Percentiles rank a stretch among this genome's conserved stretches.
Evolutionary conservation across 2,113 vertebrate species (phyloP).

Genomic region (Felis catus): F.catus_Fca126_mat1.0 CM031420.1:95197501-95198000

Average conservation of each 20-base stretch:
- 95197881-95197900: not conserved
- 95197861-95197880: not conserved
- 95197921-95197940: not conserved
- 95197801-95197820: not conserved
- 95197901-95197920: not conserved
- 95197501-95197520: not conserved
- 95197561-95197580: not conserved
- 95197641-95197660: not conserved
- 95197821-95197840: not conserved
- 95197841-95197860: not conserved
- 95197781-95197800: not conserved
- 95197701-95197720: not conserved
- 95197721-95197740: not conserved
- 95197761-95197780: not conserved
- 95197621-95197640: not conserved
- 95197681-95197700: not conserved
- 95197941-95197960: not conserved
- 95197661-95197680: no score
- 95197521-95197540: not conserved
- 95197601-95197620: not conserved
- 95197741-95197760: not conserved
- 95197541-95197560: not conserved
- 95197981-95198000: not conserved
- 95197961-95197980: not conserved
- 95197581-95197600: not conserved